These are phyloP conservation scores for Creontiades dilutus DNA, from an alignment of 2,888 invertebrate genomes.

Conservation along the genomic window DNA sequence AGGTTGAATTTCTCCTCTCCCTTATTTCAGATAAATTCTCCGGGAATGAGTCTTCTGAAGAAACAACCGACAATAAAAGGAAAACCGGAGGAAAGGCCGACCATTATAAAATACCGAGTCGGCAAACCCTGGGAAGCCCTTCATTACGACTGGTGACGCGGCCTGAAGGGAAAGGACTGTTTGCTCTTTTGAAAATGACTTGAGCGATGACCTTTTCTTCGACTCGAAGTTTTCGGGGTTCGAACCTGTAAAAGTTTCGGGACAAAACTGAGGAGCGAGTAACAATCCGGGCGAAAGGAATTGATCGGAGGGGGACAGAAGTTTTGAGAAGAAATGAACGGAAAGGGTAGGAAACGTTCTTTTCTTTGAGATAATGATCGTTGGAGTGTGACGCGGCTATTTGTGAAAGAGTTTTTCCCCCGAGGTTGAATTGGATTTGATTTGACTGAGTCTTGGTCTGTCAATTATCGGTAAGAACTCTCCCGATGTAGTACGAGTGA, in stretches of 20 bases:
- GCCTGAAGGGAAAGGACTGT: neutral
- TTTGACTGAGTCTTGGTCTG: neutral
- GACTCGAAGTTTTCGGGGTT: neutral
- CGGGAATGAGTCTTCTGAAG: neutral
- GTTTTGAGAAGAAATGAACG: neutral
- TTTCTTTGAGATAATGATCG: constrained; percentile 5
- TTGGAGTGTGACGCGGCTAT: neutral
- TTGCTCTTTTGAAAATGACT: neutral
- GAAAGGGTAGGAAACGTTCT: neutral
- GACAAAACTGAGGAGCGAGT: neutral
- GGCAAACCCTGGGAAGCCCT: neutral
- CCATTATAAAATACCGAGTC: constrained; percentile 1
- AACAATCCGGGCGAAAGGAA: neutral
- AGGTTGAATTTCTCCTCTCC: neutral
- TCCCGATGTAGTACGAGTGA: no score
- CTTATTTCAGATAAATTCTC: neutral
- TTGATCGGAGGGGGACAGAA: neutral
- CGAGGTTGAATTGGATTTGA: neutral
- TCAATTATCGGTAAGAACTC: no score
- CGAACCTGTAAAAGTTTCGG: neutral
- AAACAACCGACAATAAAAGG: neutral
- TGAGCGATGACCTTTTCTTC: neutral
- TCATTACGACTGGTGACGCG: neutral
- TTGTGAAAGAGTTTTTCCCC: neutral
- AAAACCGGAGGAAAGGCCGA: neutral